Conservation (phyloP, 1,140 invertebrate genomes). For the Carposina sasakii region DNA sequence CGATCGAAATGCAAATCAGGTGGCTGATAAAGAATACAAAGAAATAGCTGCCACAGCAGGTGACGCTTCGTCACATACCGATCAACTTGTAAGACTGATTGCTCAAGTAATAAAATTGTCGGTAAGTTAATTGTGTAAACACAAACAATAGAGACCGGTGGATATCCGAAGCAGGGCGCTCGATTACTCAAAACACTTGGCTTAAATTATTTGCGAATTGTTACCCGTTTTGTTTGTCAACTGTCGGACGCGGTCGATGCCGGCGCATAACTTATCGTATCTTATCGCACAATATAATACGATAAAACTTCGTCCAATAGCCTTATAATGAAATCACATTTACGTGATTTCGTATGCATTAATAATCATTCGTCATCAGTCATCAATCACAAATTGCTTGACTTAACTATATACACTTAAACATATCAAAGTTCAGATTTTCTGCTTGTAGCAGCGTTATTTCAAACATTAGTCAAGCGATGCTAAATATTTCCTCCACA, state of each 20-base stretch:
- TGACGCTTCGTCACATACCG: conserved; percentile 34
- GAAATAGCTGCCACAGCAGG: conserved; percentile 40
- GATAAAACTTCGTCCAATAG: conserved; percentile 15
- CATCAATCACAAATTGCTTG: too few relatives aligned
- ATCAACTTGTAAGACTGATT: conserved; percentile 45
- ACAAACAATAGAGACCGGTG: conserved; percentile 51
- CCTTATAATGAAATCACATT: conserved; percentile 22
- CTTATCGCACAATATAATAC: too few relatives aligned
- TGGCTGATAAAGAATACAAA: conserved; percentile 39
- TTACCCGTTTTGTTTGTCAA: conserved; percentile 31
- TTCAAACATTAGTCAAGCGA: too few relatives aligned
- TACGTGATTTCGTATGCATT: conserved; percentile 16
- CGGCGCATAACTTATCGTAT: conserved; percentile 22
- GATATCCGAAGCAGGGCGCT: conserved; percentile 32
- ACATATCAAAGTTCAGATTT: too few relatives aligned
- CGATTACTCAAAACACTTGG: conserved; percentile 25
- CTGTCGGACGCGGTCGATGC: conserved; percentile 11
- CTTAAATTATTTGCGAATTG: conserved; percentile 38
- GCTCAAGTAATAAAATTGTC: conserved; percentile 58
- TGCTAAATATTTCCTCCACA: too few relatives aligned
- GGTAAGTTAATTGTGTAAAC: conserved; percentile 40
- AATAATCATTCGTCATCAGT: too few relatives aligned
- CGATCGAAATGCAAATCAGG: conserved; percentile 11
- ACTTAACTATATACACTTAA: too few relatives aligned
- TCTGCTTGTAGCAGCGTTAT: too few relatives aligned